Evolutionary conservation across 92 coral and sea anemone species (phyloP).

Genomic region (Palythoa grandiflora): DNA sequence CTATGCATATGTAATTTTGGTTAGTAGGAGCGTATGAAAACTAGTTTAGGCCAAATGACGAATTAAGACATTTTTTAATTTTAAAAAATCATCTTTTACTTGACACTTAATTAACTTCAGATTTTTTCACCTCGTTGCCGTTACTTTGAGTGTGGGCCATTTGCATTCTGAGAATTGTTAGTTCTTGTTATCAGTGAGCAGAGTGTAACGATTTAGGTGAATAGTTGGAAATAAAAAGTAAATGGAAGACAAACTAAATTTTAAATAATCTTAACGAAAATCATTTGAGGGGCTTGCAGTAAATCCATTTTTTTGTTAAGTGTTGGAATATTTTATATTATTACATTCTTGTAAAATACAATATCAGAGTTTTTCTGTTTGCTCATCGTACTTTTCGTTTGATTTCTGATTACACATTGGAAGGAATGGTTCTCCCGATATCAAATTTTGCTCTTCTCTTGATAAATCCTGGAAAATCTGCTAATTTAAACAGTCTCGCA

Average conservation of each 20-base stretch:
- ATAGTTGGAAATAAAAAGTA: background rate
- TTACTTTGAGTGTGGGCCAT: background rate
- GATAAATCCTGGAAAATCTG: background rate
- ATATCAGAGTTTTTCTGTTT: no score
- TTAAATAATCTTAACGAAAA: no score
- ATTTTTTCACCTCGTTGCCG: background rate
- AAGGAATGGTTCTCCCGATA: background rate
- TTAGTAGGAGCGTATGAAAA: no score
- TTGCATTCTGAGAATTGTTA: background rate
- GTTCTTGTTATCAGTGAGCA: background rate
- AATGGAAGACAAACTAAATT: background rate
- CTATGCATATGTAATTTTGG: no score
- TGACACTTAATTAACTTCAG: no score
- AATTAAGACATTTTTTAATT: no score
- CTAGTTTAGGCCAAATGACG: no score
- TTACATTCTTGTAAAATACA: no score
- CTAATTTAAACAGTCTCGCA: background rate
- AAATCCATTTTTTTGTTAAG: no score
- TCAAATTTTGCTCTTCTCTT: background rate
- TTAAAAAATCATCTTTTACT: no score
- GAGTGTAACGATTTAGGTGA: background rate
- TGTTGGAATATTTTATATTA: no score
- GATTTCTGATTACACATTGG: background rate
- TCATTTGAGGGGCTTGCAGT: no score
- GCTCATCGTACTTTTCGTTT: background rate